phyloP scores from a whole-genome alignment of 2,797 vertebrate species.

The Octomys mimax region DNA sequence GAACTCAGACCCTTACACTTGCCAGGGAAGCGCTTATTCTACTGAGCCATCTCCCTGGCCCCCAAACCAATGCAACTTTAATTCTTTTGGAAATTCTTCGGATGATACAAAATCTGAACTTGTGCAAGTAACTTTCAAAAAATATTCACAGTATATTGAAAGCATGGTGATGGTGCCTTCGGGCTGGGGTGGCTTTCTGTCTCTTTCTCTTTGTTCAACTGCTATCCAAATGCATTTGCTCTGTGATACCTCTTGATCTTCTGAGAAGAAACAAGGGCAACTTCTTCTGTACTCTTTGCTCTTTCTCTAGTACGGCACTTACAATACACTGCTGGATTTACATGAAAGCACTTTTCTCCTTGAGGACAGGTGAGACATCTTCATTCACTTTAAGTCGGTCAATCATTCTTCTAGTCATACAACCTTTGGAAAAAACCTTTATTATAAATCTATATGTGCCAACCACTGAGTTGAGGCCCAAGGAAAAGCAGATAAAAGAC shows the following conservation, averaged over 20 bases:
- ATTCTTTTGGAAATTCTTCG: background rate
- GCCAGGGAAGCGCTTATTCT: too few relatives aligned
- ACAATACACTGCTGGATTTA: background rate
- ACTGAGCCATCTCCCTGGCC: too few relatives aligned
- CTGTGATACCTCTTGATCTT: background rate
- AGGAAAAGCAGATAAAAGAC: slow-evolving; percentile 11
- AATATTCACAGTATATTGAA: background rate
- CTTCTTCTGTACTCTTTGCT: background rate
- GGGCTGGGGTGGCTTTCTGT: background rate
- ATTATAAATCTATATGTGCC: background rate
- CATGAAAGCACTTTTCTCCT: background rate
- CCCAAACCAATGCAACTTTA: background rate
- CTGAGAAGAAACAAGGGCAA: background rate
- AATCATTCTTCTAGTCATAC: background rate
- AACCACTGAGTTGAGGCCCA: background rate
- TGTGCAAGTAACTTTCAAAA: slow-evolving; percentile 19
- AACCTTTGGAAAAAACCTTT: background rate
- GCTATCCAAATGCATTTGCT: background rate
- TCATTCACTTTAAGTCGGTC: background rate
- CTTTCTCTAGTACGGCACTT: background rate
- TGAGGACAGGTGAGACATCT: background rate
- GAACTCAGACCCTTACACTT: too few relatives aligned
- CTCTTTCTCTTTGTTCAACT: background rate
- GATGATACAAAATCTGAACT: background rate
- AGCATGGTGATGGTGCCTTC: background rate